Conservation (phyloP, 2,797 vertebrate genomes). For the Helostoma temminkii region DNA sequence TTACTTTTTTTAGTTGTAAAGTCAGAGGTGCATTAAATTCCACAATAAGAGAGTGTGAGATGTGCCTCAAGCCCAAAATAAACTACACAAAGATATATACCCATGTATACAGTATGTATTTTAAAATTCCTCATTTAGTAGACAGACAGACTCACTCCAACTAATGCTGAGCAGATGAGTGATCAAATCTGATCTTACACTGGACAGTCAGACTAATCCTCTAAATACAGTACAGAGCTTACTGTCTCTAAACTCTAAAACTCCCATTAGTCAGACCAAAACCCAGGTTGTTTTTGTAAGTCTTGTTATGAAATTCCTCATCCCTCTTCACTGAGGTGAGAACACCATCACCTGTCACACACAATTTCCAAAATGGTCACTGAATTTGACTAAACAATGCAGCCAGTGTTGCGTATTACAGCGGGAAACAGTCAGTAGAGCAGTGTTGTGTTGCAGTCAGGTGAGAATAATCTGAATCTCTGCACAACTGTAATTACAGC, state of each 20-base stretch:
- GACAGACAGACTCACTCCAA: neutral
- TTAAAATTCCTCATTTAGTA: too few relatives aligned
- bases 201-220: neutral
- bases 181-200: neutral
- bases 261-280: too few relatives aligned
- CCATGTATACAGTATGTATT: neutral
- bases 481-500: neutral
- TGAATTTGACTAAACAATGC: slow-evolving; percentile 7
- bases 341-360: neutral
- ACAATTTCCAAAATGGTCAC: slow-evolving; percentile 1
- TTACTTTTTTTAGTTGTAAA: neutral
- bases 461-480: slow-evolving; percentile 19
- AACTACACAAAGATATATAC: slow-evolving; percentile 7
- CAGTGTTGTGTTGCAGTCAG: slow-evolving; percentile 8
- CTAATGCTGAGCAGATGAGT: neutral
- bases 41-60: neutral
- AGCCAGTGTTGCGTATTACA: neutral
- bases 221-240: neutral
- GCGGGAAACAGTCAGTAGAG: slow-evolving; percentile 19
- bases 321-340: too few relatives aligned
- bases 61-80: slow-evolving; percentile 18
- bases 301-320: too few relatives aligned
- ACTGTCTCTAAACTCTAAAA: slow-evolving; percentile 1
- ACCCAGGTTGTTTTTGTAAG: too few relatives aligned
- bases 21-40: neutral